Evolutionary conservation across 2,113 vertebrate species (phyloP), one percentile per base, ranked within the genome.

Genomic region (Boleophthalmus pectinirostris): DNA sequence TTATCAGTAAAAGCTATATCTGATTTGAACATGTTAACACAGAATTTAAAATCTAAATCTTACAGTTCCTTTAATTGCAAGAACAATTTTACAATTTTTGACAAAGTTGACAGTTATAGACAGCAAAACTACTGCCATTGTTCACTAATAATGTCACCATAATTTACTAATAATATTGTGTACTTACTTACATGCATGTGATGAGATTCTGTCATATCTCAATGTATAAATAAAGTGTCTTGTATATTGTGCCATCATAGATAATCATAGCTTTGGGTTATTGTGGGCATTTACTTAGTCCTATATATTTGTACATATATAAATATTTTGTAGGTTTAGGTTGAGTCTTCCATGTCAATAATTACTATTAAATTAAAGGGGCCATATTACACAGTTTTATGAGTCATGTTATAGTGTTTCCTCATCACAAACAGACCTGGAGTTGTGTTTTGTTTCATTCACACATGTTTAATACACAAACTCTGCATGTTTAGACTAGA

Each of bases 261-360:
- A 53, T 53, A 53, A 53, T 53, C 20, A n/a, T n/a, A 53, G 49
- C 18, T 20, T 53, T 53, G 8, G 38, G 38, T 43, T 43, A 11
- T n/a, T 53, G 49, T 53, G 47, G 15, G 47, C 47, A 3, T 49
- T 49, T 49, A 15, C 13, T 14, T 49, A 49, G 29, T 56, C 21
- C n/a, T 21, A 56, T 15, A 56, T 7, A 56, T 81, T 70, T 87
- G 84, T 92, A 83, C 51, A 86, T 83, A 86, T 84, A 85, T 60
- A 86, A 81, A 86, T 84, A 85, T 60, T 73, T 77, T 76, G 65
- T 23, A 57, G 21, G 10, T 57, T 57, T 57, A 24, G 54, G 21
- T 53, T 53, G 49, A 83, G 86, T 91, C 87, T 90, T 91, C 87
- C 88, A 84, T 79, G 75, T 73, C 78, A 69, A 79, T 71, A 5